Percentiles rank a stretch among this genome's conserved stretches.
These are phyloP conservation scores for Eupithecia abbreviata DNA, from an alignment of 2,888 invertebrate species.

Conservation along the genomic window DNA sequence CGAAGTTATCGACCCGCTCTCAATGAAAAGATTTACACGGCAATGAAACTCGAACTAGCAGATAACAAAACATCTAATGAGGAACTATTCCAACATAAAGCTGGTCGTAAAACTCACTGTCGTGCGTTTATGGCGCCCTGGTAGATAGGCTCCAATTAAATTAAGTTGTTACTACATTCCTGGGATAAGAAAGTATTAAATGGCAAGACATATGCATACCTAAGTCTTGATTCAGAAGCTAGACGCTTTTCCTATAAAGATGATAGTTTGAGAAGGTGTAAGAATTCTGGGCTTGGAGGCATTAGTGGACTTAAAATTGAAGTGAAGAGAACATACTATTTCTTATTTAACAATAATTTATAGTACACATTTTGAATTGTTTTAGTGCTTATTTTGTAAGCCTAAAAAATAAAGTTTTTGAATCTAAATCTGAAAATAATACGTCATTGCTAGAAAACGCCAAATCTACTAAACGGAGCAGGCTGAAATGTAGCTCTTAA, in stretches of 20 bases:
- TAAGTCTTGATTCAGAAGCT: conserved; percentile 3
- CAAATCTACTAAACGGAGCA: neutral
- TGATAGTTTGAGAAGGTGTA: neutral
- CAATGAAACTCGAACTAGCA: conserved; percentile 33
- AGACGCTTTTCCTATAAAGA: neutral
- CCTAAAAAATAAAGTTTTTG: no score
- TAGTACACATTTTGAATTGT: no score
- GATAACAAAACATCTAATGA: conserved; percentile 41
- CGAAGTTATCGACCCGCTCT: conserved; percentile 11
- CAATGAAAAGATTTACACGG: conserved; percentile 31
- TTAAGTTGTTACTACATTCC: conserved; percentile 51
- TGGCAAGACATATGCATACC: conserved; percentile 8
- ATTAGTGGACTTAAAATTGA: no score
- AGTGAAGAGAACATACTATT: no score
- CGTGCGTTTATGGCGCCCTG: conserved; percentile 57
- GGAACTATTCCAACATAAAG: conserved; percentile 33
- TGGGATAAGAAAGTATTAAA: conserved; percentile 30
- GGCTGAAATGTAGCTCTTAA: neutral
- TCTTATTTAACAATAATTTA: no score
- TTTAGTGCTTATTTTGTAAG: no score
- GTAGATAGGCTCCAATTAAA: conserved; percentile 66
- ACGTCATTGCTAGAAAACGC: neutral
- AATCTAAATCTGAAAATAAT: neutral
- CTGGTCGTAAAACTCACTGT: conserved; percentile 51
- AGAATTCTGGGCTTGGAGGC: neutral